Conservation (phyloP, 2,797 vertebrate species). For the Eidolon dupreanum region DNA sequence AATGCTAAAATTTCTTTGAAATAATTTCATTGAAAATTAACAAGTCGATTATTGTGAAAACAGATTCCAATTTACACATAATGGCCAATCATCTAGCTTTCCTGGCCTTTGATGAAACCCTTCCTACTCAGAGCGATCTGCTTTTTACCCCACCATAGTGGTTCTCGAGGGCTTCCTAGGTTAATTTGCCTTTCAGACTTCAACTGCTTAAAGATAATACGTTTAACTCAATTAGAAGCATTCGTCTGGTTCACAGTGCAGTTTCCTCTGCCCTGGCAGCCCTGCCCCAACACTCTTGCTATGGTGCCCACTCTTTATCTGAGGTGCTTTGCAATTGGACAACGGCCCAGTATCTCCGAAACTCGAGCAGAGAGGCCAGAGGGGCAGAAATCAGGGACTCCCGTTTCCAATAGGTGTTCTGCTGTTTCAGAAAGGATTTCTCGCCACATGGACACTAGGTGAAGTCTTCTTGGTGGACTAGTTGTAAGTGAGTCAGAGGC, state of each 20-base stretch:
- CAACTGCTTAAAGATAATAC: conserved; percentile 44
- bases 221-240: conserved; percentile 63
- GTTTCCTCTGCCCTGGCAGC: background rate
- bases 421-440: background rate
- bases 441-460: background rate
- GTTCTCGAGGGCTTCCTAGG: conserved; percentile 33
- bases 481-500: background rate
- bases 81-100: conserved; percentile 69
- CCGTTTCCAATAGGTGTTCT: background rate
- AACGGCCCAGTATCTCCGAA: background rate
- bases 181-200: conserved; percentile 75
- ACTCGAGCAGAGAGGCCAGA: background rate
- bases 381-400: background rate
- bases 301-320: background rate
- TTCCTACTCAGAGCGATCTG: conserved; percentile 10
- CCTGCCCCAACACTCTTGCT: background rate
- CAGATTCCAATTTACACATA: conserved; percentile 70
- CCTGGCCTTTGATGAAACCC: conserved; percentile 60
- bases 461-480: background rate
- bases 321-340: background rate
- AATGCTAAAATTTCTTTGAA: conserved; percentile 72
- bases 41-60: conserved; percentile 73
- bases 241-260: background rate
- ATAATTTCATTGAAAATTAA: conserved; percentile 79
- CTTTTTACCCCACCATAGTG: background rate